phyloP scores from a whole-genome alignment of 2,113 vertebrate species.

The Chascanopsetta lugubris region DNA sequence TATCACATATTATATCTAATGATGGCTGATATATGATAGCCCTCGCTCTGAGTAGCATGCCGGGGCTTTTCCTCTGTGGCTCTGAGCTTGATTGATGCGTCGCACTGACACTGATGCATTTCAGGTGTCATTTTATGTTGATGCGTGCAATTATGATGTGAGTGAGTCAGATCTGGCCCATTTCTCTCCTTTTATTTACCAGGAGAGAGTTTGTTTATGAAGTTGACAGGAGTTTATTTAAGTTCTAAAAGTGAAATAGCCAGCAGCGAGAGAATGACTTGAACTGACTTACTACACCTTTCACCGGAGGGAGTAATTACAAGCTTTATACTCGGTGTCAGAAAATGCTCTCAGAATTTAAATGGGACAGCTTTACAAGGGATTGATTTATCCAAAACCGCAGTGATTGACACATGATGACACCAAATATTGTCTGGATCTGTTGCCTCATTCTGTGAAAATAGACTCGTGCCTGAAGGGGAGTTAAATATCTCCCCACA shows the following conservation, averaged over 20 bases:
- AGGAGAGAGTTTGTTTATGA: conserved; percentile 12
- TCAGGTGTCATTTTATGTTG: conserved; percentile 10
- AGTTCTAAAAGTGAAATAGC: conserved; percentile 46
- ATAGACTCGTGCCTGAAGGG: conserved; percentile 11
- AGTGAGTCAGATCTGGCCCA: background rate
- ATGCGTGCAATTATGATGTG: background rate
- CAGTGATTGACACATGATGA: conserved; percentile 55
- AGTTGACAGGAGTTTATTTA: background rate
- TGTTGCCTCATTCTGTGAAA: conserved; percentile 42
- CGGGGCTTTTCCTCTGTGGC: background rate
- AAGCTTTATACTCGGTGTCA: conserved; percentile 42
- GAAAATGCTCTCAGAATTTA: conserved; percentile 43
- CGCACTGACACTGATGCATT: conserved; percentile 13
- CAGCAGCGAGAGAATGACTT: conserved; percentile 41
- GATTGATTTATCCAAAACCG: conserved; percentile 36
- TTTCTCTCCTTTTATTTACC: background rate
- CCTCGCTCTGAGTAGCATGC: background rate
- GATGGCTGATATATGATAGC: conserved; percentile 8
- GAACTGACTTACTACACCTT: conserved; percentile 40
- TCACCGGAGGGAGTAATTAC: conserved; percentile 24
- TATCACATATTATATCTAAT: conserved; percentile 37
- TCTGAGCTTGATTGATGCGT: conserved; percentile 28
- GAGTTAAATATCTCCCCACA: conserved; percentile 36
- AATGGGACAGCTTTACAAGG: conserved; percentile 32
- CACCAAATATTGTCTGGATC: conserved; percentile 52